phyloP scores from a whole-genome alignment of 2,797 vertebrate genomes.

The Falco biarmicus region DNA sequence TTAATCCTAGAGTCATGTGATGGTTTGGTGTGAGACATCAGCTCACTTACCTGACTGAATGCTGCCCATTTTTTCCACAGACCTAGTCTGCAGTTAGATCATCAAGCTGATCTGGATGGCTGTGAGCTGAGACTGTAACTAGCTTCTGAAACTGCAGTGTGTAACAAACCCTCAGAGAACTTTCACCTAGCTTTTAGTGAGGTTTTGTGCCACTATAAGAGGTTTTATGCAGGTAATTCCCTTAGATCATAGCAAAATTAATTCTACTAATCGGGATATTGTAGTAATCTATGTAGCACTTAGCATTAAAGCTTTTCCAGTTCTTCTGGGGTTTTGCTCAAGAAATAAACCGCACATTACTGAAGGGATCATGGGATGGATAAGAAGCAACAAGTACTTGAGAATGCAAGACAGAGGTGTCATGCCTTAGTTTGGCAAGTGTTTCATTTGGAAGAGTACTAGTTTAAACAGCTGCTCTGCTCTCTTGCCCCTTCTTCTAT shows the following conservation, averaged over 20 bases:
- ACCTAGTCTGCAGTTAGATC: background rate
- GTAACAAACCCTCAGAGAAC: background rate
- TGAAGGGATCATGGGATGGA: background rate
- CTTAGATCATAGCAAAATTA: background rate
- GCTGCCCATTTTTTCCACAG: background rate
- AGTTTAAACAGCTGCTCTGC: background rate
- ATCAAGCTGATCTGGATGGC: background rate
- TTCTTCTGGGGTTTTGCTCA: background rate
- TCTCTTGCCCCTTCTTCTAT: background rate
- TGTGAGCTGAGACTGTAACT: background rate
- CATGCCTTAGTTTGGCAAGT: background rate
- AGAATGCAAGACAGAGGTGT: background rate
- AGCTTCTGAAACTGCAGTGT: background rate
- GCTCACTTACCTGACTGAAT: background rate
- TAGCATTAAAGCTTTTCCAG: background rate
- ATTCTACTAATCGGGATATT: background rate
- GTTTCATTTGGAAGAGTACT: background rate
- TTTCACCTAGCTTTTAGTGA: background rate
- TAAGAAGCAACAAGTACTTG: background rate
- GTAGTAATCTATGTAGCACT: background rate
- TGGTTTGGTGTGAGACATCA: background rate
- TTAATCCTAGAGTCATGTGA: background rate
- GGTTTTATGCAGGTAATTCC: constrained; percentile 6
- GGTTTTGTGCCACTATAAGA: background rate
- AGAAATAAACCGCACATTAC: background rate